Evolutionary conservation across 2,888 invertebrate genomes (phyloP).

Genomic region (Eutolmus rufibarbis): DNA sequence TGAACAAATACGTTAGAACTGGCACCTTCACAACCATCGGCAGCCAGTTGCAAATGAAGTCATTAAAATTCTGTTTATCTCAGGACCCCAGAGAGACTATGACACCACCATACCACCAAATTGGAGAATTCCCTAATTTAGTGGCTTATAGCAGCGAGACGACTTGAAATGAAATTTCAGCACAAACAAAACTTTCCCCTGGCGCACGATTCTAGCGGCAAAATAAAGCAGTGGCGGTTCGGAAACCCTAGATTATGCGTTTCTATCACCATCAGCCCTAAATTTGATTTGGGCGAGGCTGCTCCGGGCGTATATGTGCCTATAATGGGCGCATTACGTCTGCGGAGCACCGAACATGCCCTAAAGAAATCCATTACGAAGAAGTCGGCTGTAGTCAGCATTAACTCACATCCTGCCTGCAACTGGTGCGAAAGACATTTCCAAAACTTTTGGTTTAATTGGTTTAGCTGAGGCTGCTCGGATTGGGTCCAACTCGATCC

Average conservation of each 20-base stretch:
- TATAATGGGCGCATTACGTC: background rate
- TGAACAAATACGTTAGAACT: background rate
- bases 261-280: background rate
- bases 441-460: slow-evolving; percentile 9
- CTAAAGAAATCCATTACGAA: background rate
- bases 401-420: background rate
- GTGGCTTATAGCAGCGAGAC: background rate
- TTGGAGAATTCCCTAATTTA: slow-evolving; percentile 28
- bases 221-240: background rate
- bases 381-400: background rate
- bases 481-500: background rate
- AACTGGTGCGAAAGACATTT: background rate
- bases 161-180: slow-evolving; percentile 26
- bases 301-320: background rate
- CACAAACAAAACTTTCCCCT: slow-evolving; percentile 19
- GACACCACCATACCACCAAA: background rate
- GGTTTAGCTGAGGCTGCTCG: background rate
- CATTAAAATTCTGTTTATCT: slow-evolving; percentile 36
- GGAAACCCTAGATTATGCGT: background rate
- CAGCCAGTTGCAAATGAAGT: slow-evolving; percentile 27
- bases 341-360: background rate
- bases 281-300: background rate
- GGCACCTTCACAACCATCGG: background rate
- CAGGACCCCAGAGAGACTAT: background rate
- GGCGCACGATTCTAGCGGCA: background rate